Evolutionary conservation across 2,113 vertebrate genomes (phyloP), one percentile per base, ranked within the genome.

Genomic region (Podiceps cristatus): DNA sequence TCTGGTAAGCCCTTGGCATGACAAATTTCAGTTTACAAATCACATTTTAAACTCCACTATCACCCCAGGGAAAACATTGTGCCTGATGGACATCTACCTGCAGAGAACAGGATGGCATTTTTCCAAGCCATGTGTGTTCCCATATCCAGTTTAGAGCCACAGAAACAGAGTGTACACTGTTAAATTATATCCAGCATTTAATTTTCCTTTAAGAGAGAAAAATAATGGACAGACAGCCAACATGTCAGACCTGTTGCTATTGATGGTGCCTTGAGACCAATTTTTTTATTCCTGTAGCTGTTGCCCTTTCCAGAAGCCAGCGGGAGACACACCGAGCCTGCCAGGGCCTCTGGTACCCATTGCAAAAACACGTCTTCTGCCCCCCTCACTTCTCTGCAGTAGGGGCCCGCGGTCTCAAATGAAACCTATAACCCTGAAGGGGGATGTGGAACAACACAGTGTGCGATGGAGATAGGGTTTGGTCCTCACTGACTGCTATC

Each of bases 371-470:
- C 15, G 20, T 49, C 53, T 37, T 33, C 28, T 52, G 20, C 44
- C 28, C 28, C 6, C 4, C 5, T 50, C 55, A 16, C 13, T 37
- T 42, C 33, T 35, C 49, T 42, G 35, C 62, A 63, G 45, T 6
- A 4, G n/a, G 16, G n/a, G 2, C 2, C 31, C 0, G 1, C 3
- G 5, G 62, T 13, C 52, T 40, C 11, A 5, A 23, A 28, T 66
- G 55, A 77, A 84, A 47, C 27, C 9, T 6, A 13, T 14, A 35
- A 2, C 3, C 17, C 35, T 44, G 33, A 62, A 77, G 58, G 7
- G 18, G 29, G 33, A 22, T 8, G 68, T 10, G 55, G 10, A 67
- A 6, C 49, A 60, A 13, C 53, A 29, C 13, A 13, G 8, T 0
- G 3, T 31, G 45, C 0, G 2, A 49, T 24, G 23, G 29, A 77